These are phyloP conservation scores for Dynastes maya DNA, from an alignment of 2,888 invertebrate genomes.

Conservation along the genomic window DNA sequence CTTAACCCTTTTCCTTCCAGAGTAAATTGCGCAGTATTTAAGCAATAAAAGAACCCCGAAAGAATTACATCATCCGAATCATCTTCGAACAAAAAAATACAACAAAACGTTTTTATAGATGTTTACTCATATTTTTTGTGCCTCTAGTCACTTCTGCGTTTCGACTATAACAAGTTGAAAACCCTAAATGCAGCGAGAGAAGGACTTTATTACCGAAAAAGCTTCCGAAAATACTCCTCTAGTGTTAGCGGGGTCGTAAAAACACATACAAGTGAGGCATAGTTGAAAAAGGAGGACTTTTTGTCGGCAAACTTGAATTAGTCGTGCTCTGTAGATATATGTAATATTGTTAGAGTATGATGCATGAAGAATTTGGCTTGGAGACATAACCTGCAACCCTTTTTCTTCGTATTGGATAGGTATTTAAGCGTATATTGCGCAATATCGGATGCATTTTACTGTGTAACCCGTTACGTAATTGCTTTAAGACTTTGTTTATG, in stretches of 20 bases:
- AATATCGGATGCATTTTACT: no score
- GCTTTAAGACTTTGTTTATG: no score
- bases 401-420: no score
- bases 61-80: background rate
- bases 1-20: no score
- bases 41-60: background rate
- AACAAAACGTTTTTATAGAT: constrained; percentile 18
- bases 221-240: constrained; percentile 35
- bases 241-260: constrained; percentile 29
- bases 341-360: no score
- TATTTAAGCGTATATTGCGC: no score
- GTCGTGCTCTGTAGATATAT: no score
- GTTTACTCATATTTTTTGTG: constrained; percentile 23
- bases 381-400: no score
- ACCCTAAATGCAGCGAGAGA: background rate
- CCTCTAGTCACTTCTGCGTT: background rate
- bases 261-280: background rate
- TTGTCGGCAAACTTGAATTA: constrained; percentile 7
- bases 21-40: background rate
- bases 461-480: no score
- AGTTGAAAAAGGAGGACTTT: background rate
- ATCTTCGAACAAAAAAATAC: background rate
- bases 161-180: background rate
- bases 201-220: constrained; percentile 36
- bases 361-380: no score